These are phyloP conservation scores for Orbicella faveolata DNA, from an alignment of 64 coral and sea anemone species.

Conservation along the genomic window DNA sequence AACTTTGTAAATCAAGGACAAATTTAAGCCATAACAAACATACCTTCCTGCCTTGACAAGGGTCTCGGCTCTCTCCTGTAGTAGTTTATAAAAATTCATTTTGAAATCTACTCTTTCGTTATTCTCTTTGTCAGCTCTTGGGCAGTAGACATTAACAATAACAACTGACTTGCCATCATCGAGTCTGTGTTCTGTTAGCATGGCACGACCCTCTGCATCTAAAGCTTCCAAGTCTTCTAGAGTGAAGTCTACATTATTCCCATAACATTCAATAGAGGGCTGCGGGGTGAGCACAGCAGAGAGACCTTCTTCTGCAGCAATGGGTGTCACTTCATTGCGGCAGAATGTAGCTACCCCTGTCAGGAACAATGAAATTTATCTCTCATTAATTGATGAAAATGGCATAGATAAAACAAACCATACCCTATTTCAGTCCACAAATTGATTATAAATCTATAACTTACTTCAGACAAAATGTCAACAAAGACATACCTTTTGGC, in stretches of 20 bases:
- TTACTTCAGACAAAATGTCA: no score
- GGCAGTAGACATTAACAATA: conserved; percentile 95
- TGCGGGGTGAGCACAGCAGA: conserved; percentile 30
- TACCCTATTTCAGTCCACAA: no score
- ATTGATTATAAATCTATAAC: no score
- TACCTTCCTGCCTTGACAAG: conserved; percentile 81
- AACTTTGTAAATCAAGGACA: no score
- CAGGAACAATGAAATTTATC: neutral
- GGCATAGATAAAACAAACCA: no score
- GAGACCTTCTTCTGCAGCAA: conserved; percentile 85
- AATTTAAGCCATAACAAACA: neutral
- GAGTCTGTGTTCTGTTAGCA: conserved; percentile 79
- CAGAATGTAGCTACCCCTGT: conserved; percentile 98
- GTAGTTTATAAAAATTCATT: conserved; percentile 80
- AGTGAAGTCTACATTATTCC: conserved; percentile 57
- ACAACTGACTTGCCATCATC: conserved; percentile 53
- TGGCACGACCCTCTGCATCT: conserved; percentile 80
- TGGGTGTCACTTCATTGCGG: conserved; percentile 66
- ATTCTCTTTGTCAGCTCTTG: conserved; percentile 91
- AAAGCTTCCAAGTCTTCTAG: conserved; percentile 66
- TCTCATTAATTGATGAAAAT: no score
- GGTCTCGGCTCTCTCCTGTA: conserved; percentile 70
- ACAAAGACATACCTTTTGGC: no score
- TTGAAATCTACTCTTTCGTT: conserved; percentile 94
- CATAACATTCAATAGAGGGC: conserved; percentile 67